A percentile compares a stretch with the other conserved stretches of the same genome.
phyloP scores from a whole-genome alignment of 2,113 vertebrate genomes.

The Hippocampus abdominalis region DNA sequence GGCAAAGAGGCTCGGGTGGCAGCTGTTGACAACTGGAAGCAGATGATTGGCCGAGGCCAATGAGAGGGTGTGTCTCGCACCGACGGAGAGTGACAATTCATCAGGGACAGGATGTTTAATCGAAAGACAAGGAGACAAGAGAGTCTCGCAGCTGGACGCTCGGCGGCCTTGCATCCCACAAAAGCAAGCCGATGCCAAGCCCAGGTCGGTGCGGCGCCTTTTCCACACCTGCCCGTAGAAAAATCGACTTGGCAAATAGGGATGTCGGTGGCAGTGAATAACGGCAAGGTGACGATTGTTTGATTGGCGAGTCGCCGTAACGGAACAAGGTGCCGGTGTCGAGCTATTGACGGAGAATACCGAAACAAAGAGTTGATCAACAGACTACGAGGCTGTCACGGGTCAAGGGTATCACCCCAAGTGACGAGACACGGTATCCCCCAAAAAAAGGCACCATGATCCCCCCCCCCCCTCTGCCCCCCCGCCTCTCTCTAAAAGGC shows the following conservation, averaged over 20 bases:
- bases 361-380: no score
- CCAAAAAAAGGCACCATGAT: conserved; percentile 63
- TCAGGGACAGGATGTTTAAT: conserved; percentile 66
- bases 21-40: conserved; percentile 77
- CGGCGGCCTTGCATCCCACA: conserved; percentile 54
- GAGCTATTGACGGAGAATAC: no score
- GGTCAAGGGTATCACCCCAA: not conserved
- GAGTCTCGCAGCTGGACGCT: conserved; percentile 55
- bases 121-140: conserved; percentile 47
- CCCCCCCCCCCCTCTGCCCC: conserved; percentile 16
- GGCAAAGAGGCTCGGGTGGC: conserved; percentile 69
- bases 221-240: no score
- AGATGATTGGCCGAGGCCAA: conserved; percentile 66
- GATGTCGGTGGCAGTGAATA: no score
- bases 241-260: no score
- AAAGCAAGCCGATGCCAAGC: no score
- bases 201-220: no score
- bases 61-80: conserved; percentile 74
- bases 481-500: conserved; percentile 33
- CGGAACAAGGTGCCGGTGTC: no score
- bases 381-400: not conserved
- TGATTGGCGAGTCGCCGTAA: no score
- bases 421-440: conserved; percentile 52
- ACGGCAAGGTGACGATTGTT: no score
- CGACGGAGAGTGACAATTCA: conserved; percentile 66